A percentile compares a stretch with the other conserved stretches of the same genome.
Conservation (phyloP, 2,113 vertebrate species). For the Upupa epops region DNA sequence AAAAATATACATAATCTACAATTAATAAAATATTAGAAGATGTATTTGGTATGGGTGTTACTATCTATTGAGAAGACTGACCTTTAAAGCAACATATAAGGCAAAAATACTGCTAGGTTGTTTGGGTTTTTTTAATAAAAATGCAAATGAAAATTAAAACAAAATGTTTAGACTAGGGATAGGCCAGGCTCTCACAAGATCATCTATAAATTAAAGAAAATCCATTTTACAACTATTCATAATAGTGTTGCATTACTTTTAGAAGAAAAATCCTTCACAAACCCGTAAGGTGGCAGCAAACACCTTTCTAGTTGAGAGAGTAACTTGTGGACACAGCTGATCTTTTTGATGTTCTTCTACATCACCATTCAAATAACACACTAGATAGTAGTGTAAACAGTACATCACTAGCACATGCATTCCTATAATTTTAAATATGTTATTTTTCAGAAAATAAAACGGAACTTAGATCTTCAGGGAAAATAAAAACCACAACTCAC, state of each 20-base stretch:
- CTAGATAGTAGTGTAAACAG: too few relatives aligned
- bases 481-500: neutral
- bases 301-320: neutral
- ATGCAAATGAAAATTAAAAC: neutral
- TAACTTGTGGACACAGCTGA: neutral
- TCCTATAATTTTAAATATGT: neutral
- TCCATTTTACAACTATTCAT: neutral
- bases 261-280: constrained; percentile 8
- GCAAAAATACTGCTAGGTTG: neutral
- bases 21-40: neutral
- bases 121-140: neutral
- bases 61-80: neutral
- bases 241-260: neutral
- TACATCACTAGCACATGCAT: neutral
- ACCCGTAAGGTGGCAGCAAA: constrained; percentile 79
- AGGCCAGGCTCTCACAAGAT: neutral
- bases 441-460: neutral
- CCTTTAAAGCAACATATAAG: neutral
- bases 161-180: too few relatives aligned
- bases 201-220: neutral
- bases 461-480: neutral
- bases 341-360: neutral
- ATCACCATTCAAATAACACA: neutral
- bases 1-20: neutral
- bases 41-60: neutral